Evolutionary conservation across 2,888 invertebrate genomes (phyloP).

Genomic region (Tanytarsus gracilentus): DNA sequence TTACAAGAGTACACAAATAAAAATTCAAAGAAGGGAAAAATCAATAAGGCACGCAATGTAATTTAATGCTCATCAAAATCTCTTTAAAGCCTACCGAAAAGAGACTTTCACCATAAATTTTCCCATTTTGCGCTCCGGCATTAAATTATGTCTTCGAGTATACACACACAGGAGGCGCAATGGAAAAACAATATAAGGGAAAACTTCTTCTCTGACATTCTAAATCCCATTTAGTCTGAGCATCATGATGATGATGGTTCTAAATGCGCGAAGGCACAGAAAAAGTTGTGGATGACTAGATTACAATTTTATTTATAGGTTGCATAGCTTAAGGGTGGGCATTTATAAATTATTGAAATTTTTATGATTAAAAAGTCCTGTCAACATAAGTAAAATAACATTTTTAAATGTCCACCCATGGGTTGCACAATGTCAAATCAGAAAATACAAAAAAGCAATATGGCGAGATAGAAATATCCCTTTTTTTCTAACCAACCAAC

Average conservation of each 20-base stretch:
- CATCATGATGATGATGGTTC: not conserved
- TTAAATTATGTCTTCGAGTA: not conserved
- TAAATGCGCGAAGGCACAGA: not conserved
- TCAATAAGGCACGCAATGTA: constrained; percentile 6
- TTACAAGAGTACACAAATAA: not conserved
- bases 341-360: too few relatives aligned
- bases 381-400: not conserved
- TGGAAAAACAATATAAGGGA: not conserved
- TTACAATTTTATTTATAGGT: constrained; percentile 21
- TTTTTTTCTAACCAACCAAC: too few relatives aligned
- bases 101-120: not conserved
- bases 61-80: constrained; percentile 13
- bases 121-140: not conserved
- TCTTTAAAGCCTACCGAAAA: not conserved
- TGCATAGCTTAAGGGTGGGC: too few relatives aligned
- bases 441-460: constrained; percentile 21
- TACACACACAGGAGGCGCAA: not conserved
- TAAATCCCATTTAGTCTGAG: constrained; percentile 27
- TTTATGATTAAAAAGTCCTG: not conserved
- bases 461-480: constrained; percentile 1
- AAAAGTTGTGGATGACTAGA: constrained; percentile 8
- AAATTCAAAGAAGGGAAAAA: not conserved
- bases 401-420: not conserved
- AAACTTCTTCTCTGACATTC: constrained; percentile 25
- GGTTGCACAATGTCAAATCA: constrained; percentile 15